Evolutionary conservation across 2,113 vertebrate genomes (phyloP).

Genomic region (Proterorhinus semilunaris): DNA sequence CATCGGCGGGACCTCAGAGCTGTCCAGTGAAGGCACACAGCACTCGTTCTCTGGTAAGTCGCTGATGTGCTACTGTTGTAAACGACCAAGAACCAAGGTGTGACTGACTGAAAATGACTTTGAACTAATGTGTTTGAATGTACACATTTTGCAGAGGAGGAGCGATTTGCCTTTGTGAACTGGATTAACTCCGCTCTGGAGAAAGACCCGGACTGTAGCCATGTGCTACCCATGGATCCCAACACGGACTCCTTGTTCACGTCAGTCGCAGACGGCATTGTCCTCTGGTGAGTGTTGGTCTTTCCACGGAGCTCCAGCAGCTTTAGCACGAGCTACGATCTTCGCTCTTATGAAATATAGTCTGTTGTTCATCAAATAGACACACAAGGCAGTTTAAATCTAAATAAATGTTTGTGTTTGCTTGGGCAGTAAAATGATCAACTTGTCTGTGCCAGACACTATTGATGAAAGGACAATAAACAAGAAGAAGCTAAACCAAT

Average conservation of each 20-base stretch:
- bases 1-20: conserved; percentile 89
- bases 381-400: not conserved
- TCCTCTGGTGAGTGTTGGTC: conserved; percentile 86
- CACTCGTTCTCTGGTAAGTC: conserved; percentile 85
- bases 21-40: conserved; percentile 93
- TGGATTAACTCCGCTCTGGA: conserved; percentile 98
- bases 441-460: conserved; percentile 94
- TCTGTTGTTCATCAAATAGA: too few species aligned
- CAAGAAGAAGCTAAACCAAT: conserved; percentile 93
- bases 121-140: not conserved
- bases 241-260: conserved; percentile 89
- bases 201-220: conserved; percentile 87
- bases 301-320: conserved; percentile 1
- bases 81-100: not conserved
- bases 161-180: conserved; percentile 95
- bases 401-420: not conserved
- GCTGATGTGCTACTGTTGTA: conserved; percentile 1
- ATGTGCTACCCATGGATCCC: conserved; percentile 93
- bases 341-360: not conserved
- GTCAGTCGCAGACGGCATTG: conserved; percentile 88
- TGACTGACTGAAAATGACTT: not conserved
- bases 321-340: too few species aligned
- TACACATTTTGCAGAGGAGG: conserved; percentile 84
- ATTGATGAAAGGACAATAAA: conserved; percentile 97
- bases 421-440: conserved; percentile 92